These are phyloP conservation scores for Lordiphosa stackelbergi DNA, from an alignment of 1,140 invertebrate genomes.

Conservation along the genomic window DNA sequence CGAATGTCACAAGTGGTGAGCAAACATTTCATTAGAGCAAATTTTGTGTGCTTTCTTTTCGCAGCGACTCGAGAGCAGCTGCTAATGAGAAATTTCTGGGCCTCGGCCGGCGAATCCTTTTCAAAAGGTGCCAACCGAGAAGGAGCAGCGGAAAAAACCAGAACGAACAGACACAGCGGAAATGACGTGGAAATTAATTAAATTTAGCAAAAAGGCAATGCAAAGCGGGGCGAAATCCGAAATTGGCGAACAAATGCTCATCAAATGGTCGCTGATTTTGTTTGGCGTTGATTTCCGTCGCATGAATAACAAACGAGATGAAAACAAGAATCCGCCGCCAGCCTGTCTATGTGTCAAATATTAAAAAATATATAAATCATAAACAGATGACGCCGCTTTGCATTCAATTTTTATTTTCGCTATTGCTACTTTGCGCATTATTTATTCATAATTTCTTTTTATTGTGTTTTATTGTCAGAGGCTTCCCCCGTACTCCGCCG, in stretches of 20 bases:
- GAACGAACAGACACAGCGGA: conserved; percentile 34
- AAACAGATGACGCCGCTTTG: conserved; percentile 61
- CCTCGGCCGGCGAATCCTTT: conserved; percentile 61
- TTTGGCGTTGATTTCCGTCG: conserved; percentile 49
- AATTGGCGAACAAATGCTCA: conserved; percentile 48
- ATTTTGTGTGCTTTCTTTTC: conserved; percentile 57
- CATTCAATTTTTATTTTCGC: conserved; percentile 33
- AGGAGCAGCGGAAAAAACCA: conserved; percentile 4
- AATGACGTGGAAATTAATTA: conserved; percentile 74
- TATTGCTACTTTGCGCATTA: conserved; percentile 66
- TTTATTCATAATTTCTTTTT: conserved; percentile 75
- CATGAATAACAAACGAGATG: conserved; percentile 28
- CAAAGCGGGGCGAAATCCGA: conserved; percentile 27
- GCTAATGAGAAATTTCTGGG: conserved; percentile 69
- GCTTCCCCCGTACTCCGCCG: background rate
- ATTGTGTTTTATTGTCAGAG: conserved; percentile 66
- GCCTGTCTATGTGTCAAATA: conserved; percentile 36
- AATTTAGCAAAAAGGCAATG: conserved; percentile 41
- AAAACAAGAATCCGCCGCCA: conserved; percentile 1
- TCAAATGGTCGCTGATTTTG: conserved; percentile 59
- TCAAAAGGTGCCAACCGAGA: conserved; percentile 34
- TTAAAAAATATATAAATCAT: conserved; percentile 71
- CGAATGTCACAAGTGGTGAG: conserved; percentile 71
- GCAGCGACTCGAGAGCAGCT: conserved; percentile 38
- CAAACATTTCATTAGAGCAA: conserved; percentile 75